phyloP scores from a whole-genome alignment of 1,140 invertebrate genomes.

The Physella acuta region DNA sequence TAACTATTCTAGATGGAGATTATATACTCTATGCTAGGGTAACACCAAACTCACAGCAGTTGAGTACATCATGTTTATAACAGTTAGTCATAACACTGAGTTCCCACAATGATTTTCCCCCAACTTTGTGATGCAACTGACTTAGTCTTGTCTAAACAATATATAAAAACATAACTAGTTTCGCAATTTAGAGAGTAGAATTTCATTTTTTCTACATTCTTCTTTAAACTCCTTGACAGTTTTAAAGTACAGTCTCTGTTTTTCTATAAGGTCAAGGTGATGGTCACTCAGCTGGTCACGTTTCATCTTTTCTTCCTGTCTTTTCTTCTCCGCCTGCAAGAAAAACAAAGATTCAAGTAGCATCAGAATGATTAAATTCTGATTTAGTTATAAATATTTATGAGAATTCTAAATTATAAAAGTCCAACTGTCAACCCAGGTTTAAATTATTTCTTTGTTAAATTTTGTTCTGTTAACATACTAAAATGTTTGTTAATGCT shows the following conservation, averaged over 20 bases:
- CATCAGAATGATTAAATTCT: not conserved
- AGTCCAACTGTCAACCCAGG: too few relatives aligned
- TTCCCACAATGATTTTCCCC: too few relatives aligned
- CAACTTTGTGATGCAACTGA: too few relatives aligned
- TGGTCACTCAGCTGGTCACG: conserved; percentile 73
- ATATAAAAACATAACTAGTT: not conserved
- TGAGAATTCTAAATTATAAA: not conserved
- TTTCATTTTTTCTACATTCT: conserved; percentile 58
- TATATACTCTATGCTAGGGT: too few relatives aligned
- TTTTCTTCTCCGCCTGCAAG: conserved; percentile 53
- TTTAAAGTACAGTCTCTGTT: conserved; percentile 80
- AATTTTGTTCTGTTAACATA: too few relatives aligned
- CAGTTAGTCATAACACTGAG: too few relatives aligned
- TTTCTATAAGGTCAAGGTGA: conserved; percentile 73
- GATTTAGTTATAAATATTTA: not conserved
- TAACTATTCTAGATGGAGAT: too few relatives aligned
- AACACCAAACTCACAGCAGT: too few relatives aligned
- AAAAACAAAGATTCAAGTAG: not conserved
- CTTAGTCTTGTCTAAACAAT: too few relatives aligned
- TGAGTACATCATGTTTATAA: too few relatives aligned
- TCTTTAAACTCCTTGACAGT: conserved; percentile 76
- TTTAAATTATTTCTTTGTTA: too few relatives aligned
- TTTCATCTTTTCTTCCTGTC: conserved; percentile 71
- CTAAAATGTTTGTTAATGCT: too few relatives aligned
- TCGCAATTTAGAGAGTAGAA: conserved; percentile 41